Base-by-base conservation (phyloP, 2,797 vertebrate species). In the Streptopelia turtur region DNA sequence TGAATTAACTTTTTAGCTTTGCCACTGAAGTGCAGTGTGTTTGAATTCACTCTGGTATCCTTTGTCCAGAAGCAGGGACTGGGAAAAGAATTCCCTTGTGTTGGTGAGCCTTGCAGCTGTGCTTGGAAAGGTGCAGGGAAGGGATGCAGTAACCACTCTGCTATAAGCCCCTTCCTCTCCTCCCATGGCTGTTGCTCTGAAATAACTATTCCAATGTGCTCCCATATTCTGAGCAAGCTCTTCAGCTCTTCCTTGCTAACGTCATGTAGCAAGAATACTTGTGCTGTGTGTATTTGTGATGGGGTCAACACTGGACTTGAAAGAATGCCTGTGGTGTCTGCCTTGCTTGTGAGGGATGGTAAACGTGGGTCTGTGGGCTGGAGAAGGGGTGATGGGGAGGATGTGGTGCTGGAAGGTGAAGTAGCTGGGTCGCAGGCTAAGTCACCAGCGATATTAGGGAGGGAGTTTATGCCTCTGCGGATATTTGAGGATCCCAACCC, bases 271-370 rank as follows among this genome's bases (percentile, higher is more conserved):
- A 71, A 49, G 15, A 49, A 18, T 74, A 16, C 31, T 68, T 72
- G 16, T 8, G 22, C 79, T 39, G 35, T 2, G 1, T 66, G 5
- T 53, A 14, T 70, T 80, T 65, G 5, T 57, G 49, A 20, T 18
- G 9, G 30, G 33, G 16, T 76, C 28, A 41, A 7, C 4, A 11
- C 50, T 61, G 63, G 41, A 21, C 64, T 79, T 2, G 3, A 33
- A 45, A 65, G 47, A 57, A 65, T 37, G 33, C 21, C 31, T 64
- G 6, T 41, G 3, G 0, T 17, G 21, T 53, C 55, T 68, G 20
- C 25, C 28, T 57, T 49, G 16, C 1, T 0, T 70, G 6, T 2
- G 4, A 22, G 28, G 8, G 10, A n/a, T 0, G 0, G 28, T 45
- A 64, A 39, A 64, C 3, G 2, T 41, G 15, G 15, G 16, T 10